Conservation (phyloP, 2,113 vertebrate genomes). For the Tetrax tetrax region DNA sequence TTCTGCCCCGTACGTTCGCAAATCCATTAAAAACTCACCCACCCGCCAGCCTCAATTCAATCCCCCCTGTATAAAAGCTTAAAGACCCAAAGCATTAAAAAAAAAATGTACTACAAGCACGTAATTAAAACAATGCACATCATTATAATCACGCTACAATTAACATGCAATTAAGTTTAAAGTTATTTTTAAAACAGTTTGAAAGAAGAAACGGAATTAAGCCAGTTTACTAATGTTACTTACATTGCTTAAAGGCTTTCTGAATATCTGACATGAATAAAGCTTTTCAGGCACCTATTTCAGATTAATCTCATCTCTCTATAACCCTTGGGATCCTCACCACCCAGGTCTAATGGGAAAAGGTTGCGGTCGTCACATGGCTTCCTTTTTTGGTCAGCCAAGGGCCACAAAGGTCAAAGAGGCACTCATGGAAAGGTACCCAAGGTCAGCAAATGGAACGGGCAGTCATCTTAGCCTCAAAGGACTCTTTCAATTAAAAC, state of each 20-base stretch:
- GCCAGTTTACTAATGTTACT: slow-evolving; percentile 78
- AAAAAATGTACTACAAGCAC: slow-evolving; percentile 9
- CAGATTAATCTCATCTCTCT: slow-evolving; percentile 93
- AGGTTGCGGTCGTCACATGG: slow-evolving; percentile 90
- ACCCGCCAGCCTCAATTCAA: not conserved
- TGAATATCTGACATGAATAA: slow-evolving; percentile 77
- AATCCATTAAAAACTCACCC: not conserved
- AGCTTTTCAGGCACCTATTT: slow-evolving; percentile 92
- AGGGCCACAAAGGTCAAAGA: slow-evolving; percentile 95
- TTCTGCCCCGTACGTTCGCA: not conserved
- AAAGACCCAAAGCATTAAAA: slow-evolving; percentile 16
- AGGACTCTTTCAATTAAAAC: slow-evolving; percentile 99
- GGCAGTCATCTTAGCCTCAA: slow-evolving; percentile 93
- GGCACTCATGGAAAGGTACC: slow-evolving; percentile 95
- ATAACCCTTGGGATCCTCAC: slow-evolving; percentile 96
- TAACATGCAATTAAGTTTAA: slow-evolving; percentile 72
- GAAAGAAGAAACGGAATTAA: slow-evolving; percentile 73
- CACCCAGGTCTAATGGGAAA: slow-evolving; percentile 95
- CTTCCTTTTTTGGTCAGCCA: slow-evolving; percentile 94
- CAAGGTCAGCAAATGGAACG: slow-evolving; percentile 96
- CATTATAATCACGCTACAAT: slow-evolving; percentile 33
- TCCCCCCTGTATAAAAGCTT: not conserved
- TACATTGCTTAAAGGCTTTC: slow-evolving; percentile 83
- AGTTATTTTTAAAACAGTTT: slow-evolving; percentile 39
- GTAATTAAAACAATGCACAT: slow-evolving; percentile 25